Evolutionary conservation across 2,888 invertebrate genomes (phyloP).

Genomic region (Drosophila multiciliata): DNA sequence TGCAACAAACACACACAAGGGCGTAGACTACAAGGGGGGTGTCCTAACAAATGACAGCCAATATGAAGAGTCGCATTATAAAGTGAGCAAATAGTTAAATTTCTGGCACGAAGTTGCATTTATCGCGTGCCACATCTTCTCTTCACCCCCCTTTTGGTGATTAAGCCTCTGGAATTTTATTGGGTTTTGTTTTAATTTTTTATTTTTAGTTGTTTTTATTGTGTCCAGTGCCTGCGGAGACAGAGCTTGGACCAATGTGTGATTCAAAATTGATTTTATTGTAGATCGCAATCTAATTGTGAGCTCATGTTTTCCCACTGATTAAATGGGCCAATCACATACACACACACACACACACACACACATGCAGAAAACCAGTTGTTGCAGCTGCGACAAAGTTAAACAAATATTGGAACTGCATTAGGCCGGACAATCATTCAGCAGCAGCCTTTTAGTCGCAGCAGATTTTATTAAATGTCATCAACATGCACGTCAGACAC

Average conservation of each 20-base stretch:
- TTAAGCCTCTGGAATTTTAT: slow-evolving; percentile 27
- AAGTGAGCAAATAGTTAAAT: neutral
- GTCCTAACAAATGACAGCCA: neutral
- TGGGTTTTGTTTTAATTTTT: neutral
- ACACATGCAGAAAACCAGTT: slow-evolving; percentile 30
- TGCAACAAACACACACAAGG: slow-evolving; percentile 10
- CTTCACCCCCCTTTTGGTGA: neutral
- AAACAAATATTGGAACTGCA: slow-evolving; percentile 40
- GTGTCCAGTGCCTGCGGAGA: neutral
- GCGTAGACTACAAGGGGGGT: slow-evolving; percentile 10
- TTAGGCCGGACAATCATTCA: slow-evolving; percentile 48
- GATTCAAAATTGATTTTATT: slow-evolving; percentile 63
- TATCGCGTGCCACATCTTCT: neutral
- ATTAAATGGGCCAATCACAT: slow-evolving; percentile 53
- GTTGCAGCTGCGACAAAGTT: slow-evolving; percentile 41
- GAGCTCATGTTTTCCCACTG: slow-evolving; percentile 66
- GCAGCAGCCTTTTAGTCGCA: slow-evolving; percentile 3
- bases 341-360: slow-evolving; percentile 7
- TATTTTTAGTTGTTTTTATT: slow-evolving; percentile 20
- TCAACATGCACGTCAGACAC: slow-evolving; percentile 6
- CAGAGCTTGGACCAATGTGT: slow-evolving; percentile 34
- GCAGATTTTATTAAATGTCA: slow-evolving; percentile 41
- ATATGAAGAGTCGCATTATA: neutral
- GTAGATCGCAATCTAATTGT: slow-evolving; percentile 49
- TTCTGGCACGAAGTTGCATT: slow-evolving; percentile 14